Percentiles rank a stretch among this genome's conserved stretches.
Conservation (phyloP, 2,113 vertebrate genomes). For the Syrrhaptes paradoxus region DNA sequence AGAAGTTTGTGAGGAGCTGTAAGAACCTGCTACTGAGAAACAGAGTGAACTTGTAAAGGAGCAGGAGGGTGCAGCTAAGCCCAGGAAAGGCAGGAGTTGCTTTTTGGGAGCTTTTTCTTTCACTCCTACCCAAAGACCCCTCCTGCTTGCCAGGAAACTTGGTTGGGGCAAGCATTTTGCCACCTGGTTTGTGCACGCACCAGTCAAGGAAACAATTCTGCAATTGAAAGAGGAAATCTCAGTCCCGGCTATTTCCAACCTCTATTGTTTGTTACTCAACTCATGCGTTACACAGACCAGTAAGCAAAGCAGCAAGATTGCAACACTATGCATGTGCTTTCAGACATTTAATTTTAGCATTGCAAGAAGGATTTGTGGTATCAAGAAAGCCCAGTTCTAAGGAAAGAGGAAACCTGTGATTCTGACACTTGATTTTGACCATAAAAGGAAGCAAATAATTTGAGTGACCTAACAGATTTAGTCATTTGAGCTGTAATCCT, state of each 20-base stretch:
- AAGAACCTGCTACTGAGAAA: neutral
- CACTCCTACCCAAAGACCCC: neutral
- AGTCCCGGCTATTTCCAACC: conserved; percentile 49
- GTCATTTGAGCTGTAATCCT: neutral
- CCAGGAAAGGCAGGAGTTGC: neutral
- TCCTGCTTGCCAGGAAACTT: conserved; percentile 15
- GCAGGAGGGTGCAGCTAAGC: neutral
- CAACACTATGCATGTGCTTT: conserved; percentile 62
- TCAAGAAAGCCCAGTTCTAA: conserved; percentile 44
- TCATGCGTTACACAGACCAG: conserved; percentile 42
- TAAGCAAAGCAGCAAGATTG: conserved; percentile 49
- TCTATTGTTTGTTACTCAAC: conserved; percentile 65
- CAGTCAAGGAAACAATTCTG: conserved; percentile 65
- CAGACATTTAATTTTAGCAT: conserved; percentile 71
- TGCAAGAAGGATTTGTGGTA: conserved; percentile 31
- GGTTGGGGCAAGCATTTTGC: neutral
- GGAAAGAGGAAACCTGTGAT: conserved; percentile 68
- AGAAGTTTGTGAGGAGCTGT: neutral
- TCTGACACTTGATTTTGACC: conserved; percentile 54
- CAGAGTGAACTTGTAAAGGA: neutral
- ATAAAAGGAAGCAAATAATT: conserved; percentile 63
- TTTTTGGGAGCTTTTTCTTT: neutral
- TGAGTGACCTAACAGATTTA: conserved; percentile 31
- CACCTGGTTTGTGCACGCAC: conserved; percentile 56
- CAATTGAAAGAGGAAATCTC: conserved; percentile 68